Conservation (phyloP, 1,140 invertebrate species). For the Catajapyx aquilonaris region DNA sequence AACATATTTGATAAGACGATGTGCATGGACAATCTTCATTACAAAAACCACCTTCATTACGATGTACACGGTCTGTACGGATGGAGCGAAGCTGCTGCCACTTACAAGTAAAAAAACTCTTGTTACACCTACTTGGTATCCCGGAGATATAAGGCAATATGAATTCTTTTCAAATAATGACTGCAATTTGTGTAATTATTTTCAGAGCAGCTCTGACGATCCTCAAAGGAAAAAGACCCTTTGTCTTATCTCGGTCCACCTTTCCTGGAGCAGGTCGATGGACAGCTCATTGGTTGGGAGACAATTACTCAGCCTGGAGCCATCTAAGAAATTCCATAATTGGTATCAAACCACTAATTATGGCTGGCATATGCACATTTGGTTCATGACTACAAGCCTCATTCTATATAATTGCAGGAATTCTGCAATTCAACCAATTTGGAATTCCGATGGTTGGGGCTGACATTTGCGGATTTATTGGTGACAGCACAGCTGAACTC, state of each 20-base stretch:
- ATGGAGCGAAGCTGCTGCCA: slow-evolving; percentile 23
- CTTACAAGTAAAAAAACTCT: slow-evolving; percentile 18
- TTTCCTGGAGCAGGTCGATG: slow-evolving; percentile 29
- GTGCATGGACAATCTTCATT: slow-evolving; percentile 14
- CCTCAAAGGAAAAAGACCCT: slow-evolving; percentile 12
- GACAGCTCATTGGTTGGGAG: slow-evolving; percentile 32
- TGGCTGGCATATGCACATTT: no score
- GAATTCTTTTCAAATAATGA: no score
- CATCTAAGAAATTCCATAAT: slow-evolving; percentile 25
- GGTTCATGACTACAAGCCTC: no score
- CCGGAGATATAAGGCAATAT: no score
- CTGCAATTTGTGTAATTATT: slow-evolving; percentile 12
- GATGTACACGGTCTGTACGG: slow-evolving; percentile 23
- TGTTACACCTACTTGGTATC: no score
- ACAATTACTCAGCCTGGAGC: slow-evolving; percentile 25
- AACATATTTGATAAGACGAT: slow-evolving; percentile 15
- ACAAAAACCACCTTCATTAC: slow-evolving; percentile 17
- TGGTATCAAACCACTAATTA: no score
- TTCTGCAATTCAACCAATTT: slow-evolving; percentile 26
- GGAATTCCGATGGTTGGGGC: slow-evolving; percentile 28
- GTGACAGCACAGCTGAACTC: slow-evolving; percentile 22
- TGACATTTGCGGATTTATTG: slow-evolving; percentile 30
- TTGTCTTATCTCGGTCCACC: slow-evolving; percentile 28
- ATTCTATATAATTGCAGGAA: no score
- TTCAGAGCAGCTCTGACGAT: slow-evolving; percentile 13